Conservation (phyloP, 2,797 vertebrate species). For the Morelia viridis region DNA sequence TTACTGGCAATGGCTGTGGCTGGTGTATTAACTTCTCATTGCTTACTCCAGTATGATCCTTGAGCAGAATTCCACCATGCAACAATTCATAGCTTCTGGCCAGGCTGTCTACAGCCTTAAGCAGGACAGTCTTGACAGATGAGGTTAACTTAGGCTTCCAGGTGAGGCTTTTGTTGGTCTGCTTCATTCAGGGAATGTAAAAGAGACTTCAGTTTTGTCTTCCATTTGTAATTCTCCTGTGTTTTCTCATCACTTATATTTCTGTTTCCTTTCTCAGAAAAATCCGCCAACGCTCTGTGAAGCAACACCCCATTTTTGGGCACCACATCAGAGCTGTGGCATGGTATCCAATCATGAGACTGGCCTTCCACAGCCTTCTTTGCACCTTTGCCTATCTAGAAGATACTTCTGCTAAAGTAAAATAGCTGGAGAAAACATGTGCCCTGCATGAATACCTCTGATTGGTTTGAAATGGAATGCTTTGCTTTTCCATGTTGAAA, state of each 20-base stretch:
- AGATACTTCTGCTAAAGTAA: no score
- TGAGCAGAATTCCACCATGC: not conserved
- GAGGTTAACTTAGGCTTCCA: not conserved
- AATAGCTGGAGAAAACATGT: no score
- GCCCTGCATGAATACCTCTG: no score
- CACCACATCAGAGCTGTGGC: no score
- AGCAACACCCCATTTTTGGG: no score
- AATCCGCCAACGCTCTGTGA: not conserved
- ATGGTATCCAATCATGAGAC: no score
- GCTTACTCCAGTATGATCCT: not conserved
- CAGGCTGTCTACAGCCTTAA: not conserved
- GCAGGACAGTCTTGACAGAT: not conserved
- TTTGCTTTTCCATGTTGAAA: no score
- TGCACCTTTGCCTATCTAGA: no score
- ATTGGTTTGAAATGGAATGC: no score
- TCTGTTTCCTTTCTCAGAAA: not conserved
- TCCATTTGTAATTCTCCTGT: not conserved
- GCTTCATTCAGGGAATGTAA: not conserved
- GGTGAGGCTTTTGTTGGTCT: not conserved
- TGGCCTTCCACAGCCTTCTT: no score
- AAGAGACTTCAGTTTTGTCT: not conserved
- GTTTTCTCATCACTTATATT: not conserved
- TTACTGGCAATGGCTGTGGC: not conserved
- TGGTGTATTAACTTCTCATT: not conserved
- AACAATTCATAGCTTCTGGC: not conserved